These are phyloP conservation scores for Cataglyphis albicans DNA, from an alignment of 2,888 invertebrate genomes.

Conservation along the genomic window DNA sequence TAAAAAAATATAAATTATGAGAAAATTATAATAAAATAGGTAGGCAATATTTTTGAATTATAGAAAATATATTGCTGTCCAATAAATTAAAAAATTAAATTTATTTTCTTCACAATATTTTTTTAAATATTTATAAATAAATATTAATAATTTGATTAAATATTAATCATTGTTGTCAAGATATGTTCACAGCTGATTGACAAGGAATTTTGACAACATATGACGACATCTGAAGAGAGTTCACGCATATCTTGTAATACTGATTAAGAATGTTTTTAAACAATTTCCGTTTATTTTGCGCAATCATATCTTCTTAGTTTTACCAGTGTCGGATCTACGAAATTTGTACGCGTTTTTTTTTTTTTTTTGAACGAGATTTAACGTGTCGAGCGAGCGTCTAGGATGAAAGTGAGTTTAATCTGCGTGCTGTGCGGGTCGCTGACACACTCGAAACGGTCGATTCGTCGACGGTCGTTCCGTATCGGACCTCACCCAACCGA, in stretches of 20 bases:
- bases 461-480: conserved; percentile 67
- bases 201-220: background rate
- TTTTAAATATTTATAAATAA: background rate
- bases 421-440: conserved; percentile 49
- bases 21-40: background rate
- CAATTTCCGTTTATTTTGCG: background rate
- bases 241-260: background rate
- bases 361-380: background rate
- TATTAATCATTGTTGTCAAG: background rate
- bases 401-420: conserved; percentile 72
- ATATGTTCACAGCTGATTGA: background rate
- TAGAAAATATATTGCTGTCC: background rate
- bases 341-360: background rate
- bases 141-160: background rate
- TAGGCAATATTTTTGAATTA: background rate
- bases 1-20: background rate
- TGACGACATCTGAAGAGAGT: background rate
- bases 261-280: background rate
- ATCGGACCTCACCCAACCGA: conserved; percentile 77
- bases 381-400: conserved; percentile 47
- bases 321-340: background rate
- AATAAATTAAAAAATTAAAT: background rate
- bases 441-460: conserved; percentile 67
- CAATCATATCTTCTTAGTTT: background rate
- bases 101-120: background rate